phyloP scores from a whole-genome alignment of 2,113 vertebrate species.

The Rhagologus leucostigma region DNA sequence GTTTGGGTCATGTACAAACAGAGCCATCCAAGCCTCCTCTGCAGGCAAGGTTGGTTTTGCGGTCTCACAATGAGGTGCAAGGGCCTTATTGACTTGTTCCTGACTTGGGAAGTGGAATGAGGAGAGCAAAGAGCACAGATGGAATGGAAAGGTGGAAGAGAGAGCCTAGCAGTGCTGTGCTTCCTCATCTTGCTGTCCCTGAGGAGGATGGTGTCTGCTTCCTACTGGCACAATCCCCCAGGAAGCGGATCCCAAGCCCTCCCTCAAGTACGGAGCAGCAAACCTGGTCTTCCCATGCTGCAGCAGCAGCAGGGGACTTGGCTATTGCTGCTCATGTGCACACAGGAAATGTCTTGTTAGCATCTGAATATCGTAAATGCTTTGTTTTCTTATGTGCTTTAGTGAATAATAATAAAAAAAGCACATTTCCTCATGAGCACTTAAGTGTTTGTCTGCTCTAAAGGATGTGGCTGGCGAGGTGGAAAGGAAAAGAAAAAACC shows the following conservation, averaged over 20 bases:
- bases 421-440: not conserved
- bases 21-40: not conserved
- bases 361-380: not conserved
- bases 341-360: not conserved
- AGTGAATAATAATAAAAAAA: not conserved
- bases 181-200: not conserved
- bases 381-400: not conserved
- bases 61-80: not conserved
- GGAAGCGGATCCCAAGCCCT: not conserved
- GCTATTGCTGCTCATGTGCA: not conserved
- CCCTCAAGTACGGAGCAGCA: not conserved
- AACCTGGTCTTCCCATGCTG: not conserved
- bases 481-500: not conserved
- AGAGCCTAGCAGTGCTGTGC: not conserved
- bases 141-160: not conserved
- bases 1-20: not conserved
- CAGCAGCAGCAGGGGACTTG: not conserved
- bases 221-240: not conserved
- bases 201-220: not conserved
- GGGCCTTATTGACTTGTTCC: not conserved
- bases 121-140: not conserved
- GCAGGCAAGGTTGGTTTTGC: rapidly evolving
- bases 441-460: not conserved
- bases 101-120: not conserved
- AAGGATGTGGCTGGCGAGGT: not conserved